phyloP scores from a whole-genome alignment of 2,888 invertebrate genomes.

The Andrena dorsata region DNA sequence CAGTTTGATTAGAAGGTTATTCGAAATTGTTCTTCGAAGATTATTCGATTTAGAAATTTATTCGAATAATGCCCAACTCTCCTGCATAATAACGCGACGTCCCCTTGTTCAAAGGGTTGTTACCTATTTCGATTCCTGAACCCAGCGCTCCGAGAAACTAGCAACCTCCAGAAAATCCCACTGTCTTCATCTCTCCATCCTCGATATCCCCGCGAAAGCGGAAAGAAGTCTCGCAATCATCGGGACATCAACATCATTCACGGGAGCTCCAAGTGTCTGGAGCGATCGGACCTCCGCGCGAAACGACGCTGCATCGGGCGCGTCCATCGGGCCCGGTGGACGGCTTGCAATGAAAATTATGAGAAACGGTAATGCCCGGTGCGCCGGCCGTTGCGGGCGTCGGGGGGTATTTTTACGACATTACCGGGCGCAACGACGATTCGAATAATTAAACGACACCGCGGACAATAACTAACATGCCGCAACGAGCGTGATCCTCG shows the following conservation, averaged over 20 bases:
- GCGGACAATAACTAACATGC: conserved; percentile 54
- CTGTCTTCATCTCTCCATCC: too few relatives aligned
- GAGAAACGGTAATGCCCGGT: conserved; percentile 40
- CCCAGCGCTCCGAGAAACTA: too few relatives aligned
- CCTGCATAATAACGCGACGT: too few relatives aligned
- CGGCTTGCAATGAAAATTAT: conserved; percentile 43
- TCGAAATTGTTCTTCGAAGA: too few relatives aligned
- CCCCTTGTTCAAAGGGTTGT: too few relatives aligned
- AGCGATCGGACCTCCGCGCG: not conserved
- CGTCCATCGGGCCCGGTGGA: not conserved
- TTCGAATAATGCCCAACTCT: too few relatives aligned
- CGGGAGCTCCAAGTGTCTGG: not conserved
- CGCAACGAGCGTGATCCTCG: conserved; percentile 33
- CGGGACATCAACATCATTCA: not conserved
- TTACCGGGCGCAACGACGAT: conserved; percentile 35
- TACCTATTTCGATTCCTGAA: too few relatives aligned
- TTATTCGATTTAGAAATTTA: too few relatives aligned
- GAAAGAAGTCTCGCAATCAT: not conserved
- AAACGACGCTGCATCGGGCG: not conserved
- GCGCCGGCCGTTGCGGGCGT: conserved; percentile 8
- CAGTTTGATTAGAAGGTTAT: too few relatives aligned
- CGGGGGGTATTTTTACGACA: conserved; percentile 40
- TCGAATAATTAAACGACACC: conserved; percentile 56
- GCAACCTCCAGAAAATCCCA: too few relatives aligned
- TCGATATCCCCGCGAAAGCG: not conserved